Evolutionary conservation across 2,797 vertebrate species (phyloP).

Genomic region (Enteromius fasciolatus): DNA sequence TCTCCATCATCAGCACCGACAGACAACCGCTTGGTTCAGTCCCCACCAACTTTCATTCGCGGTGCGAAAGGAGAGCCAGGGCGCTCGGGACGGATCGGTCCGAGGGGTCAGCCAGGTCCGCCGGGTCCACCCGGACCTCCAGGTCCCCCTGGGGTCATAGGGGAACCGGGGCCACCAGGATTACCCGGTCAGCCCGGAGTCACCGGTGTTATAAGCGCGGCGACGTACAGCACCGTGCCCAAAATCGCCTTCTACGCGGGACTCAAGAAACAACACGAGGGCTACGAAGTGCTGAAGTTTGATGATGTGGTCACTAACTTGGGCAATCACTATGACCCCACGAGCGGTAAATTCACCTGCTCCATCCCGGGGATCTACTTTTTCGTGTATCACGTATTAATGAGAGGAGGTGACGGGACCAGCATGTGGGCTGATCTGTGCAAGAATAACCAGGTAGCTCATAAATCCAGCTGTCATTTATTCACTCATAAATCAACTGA

Average conservation of each 20-base stretch:
- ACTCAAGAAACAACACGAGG: slow-evolving; percentile 95
- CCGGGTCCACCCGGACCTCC: slow-evolving; percentile 89
- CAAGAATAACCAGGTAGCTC: slow-evolving; percentile 93
- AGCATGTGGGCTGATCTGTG: slow-evolving; percentile 99
- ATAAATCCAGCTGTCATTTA: neutral
- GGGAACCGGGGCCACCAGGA: slow-evolving; percentile 86
- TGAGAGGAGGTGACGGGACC: slow-evolving; percentile 95
- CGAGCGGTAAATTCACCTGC: slow-evolving; percentile 95
- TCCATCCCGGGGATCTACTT: slow-evolving; percentile 98
- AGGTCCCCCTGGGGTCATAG: slow-evolving; percentile 87
- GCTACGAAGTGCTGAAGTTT: slow-evolving; percentile 96
- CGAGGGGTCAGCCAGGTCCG: slow-evolving; percentile 88
- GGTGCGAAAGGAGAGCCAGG: slow-evolving; percentile 84
- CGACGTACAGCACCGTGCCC: slow-evolving; percentile 95
- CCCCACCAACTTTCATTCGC: slow-evolving; percentile 82
- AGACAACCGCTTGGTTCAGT: slow-evolving; percentile 76
- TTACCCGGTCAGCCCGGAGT: slow-evolving; percentile 85
- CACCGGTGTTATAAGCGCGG: slow-evolving; percentile 89
- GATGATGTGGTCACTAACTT: slow-evolving; percentile 98
- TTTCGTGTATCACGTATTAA: slow-evolving; percentile 97
- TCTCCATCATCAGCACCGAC: slow-evolving; percentile 71
- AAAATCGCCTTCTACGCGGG: slow-evolving; percentile 97
- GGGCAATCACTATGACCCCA: slow-evolving; percentile 94
- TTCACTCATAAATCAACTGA: neutral
- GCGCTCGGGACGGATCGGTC: slow-evolving; percentile 85